phyloP scores from a whole-genome alignment of 1,140 invertebrate species.

The Diploscapter pachys region DNA sequence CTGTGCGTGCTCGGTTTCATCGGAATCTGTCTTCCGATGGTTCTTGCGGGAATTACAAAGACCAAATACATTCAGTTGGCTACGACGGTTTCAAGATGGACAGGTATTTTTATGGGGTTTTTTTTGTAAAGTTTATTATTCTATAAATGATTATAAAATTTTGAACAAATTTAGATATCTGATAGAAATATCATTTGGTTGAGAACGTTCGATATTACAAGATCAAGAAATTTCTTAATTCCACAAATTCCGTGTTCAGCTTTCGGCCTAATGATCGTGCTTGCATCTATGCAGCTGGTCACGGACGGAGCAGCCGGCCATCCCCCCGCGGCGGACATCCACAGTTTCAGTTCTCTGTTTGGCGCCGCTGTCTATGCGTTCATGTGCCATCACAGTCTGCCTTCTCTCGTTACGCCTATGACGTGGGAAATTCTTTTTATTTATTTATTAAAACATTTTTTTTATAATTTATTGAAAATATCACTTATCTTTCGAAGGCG shows the following conservation, averaged over 20 bases:
- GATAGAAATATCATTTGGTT: no score
- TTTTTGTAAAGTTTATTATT: background rate
- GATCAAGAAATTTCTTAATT: background rate
- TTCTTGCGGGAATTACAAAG: slow-evolving; percentile 47
- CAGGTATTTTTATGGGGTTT: slow-evolving; percentile 31
- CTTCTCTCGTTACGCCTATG: slow-evolving; percentile 81
- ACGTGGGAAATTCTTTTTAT: slow-evolving; percentile 27
- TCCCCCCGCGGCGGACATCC: slow-evolving; percentile 45
- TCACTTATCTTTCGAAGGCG: no score
- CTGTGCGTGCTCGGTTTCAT: slow-evolving; percentile 48
- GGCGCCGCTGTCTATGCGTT: slow-evolving; percentile 98
- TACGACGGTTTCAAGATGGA: slow-evolving; percentile 53
- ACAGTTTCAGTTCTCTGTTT: slow-evolving; percentile 71
- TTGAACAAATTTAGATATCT: no score
- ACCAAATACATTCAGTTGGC: slow-evolving; percentile 53
- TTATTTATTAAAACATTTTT: slow-evolving; percentile 5
- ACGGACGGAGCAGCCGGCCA: slow-evolving; percentile 44
- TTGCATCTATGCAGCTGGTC: slow-evolving; percentile 42
- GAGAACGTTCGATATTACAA: background rate
- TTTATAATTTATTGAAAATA: background rate
- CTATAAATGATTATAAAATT: background rate
- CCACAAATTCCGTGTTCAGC: slow-evolving; percentile 3
- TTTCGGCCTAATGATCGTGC: slow-evolving; percentile 48
- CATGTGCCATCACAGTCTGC: slow-evolving; percentile 98
- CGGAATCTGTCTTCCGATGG: slow-evolving; percentile 44